Evolutionary conservation across 1,140 invertebrate genomes (phyloP).

Genomic region (Bombus vancouverensis): DNA sequence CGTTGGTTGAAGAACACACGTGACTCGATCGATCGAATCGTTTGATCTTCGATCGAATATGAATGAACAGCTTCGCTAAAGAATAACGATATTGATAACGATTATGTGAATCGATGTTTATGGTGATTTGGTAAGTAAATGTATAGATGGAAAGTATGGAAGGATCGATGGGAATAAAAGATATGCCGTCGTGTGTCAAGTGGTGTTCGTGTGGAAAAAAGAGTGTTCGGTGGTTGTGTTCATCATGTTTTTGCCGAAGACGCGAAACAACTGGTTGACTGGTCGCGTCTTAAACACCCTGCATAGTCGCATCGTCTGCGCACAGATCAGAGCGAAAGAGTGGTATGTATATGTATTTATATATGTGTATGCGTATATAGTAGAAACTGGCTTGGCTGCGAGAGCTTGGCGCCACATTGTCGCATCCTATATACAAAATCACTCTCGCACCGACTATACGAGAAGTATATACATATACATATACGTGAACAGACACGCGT

Average conservation of each 20-base stretch:
- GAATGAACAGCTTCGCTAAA: neutral
- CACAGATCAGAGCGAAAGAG: neutral
- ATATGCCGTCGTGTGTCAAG: neutral
- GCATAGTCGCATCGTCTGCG: conserved; percentile 33
- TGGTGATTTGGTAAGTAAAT: neutral
- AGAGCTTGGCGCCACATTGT: conserved; percentile 65
- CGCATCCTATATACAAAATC: conserved; percentile 67
- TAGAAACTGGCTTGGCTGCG: conserved; percentile 43
- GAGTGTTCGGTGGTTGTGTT: neutral
- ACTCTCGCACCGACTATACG: conserved; percentile 48
- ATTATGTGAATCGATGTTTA: neutral
- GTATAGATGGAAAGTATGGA: neutral
- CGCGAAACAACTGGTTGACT: neutral
- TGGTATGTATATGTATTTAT: neutral
- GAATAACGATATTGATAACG: neutral
- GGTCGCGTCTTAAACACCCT: conserved; percentile 47
- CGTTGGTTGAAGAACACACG: neutral
- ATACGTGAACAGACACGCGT: neutral
- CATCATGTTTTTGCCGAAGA: neutral
- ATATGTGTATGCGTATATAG: neutral
- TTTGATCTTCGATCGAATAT: neutral
- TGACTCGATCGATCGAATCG: neutral
- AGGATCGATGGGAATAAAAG: neutral
- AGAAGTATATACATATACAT: neutral
- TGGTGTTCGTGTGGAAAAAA: neutral